phyloP scores from a whole-genome alignment of 2,113 vertebrate species.

The Mesitornis unicolor region DNA sequence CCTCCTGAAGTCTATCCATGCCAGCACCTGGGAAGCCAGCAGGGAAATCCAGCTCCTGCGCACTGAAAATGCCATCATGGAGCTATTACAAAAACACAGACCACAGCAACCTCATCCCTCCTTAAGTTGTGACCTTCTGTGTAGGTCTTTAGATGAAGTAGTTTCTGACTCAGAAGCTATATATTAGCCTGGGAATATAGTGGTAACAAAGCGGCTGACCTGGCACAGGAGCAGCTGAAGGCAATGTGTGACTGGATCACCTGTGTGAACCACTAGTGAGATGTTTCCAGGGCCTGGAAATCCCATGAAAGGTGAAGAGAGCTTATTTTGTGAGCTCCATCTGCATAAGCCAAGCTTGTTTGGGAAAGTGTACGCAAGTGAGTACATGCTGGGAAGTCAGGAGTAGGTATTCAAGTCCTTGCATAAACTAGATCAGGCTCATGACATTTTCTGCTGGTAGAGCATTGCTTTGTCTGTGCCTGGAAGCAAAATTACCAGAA shows the following conservation, averaged over 20 bases:
- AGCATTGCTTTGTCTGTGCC: neutral
- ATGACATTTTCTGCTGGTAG: neutral
- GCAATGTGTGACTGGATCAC: neutral
- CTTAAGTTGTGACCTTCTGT: neutral
- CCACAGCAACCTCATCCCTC: neutral
- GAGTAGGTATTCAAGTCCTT: neutral
- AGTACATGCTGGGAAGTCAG: neutral
- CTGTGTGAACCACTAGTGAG: neutral
- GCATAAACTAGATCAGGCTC: neutral
- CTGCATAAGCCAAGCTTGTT: neutral
- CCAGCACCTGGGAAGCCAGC: neutral
- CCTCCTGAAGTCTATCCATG: neutral
- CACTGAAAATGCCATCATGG: neutral
- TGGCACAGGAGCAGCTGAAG: neutral
- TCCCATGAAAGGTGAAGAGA: neutral
- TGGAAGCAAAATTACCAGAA: neutral
- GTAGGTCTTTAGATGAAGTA: neutral
- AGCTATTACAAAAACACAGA: neutral
- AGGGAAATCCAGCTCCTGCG: neutral
- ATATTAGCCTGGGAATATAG: neutral
- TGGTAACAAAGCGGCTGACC: neutral
- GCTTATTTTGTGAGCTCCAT: neutral
- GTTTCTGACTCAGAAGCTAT: neutral
- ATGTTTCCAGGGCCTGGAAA: neutral
- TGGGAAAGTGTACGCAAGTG: neutral